These are phyloP conservation scores for Lepidurus packardi DNA, from an alignment of 1,140 invertebrate species.

Conservation along the genomic window DNA sequence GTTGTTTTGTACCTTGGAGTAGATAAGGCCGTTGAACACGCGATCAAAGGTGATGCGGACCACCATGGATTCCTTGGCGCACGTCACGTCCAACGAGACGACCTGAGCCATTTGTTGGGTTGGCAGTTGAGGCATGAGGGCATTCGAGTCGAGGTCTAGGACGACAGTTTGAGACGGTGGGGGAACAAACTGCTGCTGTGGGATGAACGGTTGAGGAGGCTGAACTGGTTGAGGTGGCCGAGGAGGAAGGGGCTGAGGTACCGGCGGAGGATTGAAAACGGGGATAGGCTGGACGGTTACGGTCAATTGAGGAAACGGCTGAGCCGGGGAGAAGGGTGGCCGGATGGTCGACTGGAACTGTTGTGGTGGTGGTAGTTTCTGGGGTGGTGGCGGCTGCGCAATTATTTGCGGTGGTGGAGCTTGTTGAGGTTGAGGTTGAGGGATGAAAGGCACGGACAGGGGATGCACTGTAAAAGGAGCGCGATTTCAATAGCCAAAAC, in stretches of 20 bases:
- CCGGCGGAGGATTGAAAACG: constrained; percentile 33
- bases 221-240: constrained; percentile 31
- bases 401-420: too few relatives aligned
- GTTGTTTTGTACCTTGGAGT: constrained; percentile 57
- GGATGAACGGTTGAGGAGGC: constrained; percentile 29
- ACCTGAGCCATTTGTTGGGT: constrained; percentile 54
- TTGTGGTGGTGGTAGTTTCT: too few relatives aligned
- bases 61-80: constrained; percentile 74
- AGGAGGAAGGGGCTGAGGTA: constrained; percentile 34
- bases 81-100: constrained; percentile 65
- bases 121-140: constrained; percentile 37
- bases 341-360: not conserved
- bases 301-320: constrained; percentile 37
- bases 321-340: constrained; percentile 34
- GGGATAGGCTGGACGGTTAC: constrained; percentile 37
- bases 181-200: constrained; percentile 30
- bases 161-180: constrained; percentile 39
- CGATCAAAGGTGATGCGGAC: constrained; percentile 73
- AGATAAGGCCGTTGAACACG: constrained; percentile 68
- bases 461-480: constrained; percentile 39
- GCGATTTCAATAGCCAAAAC: constrained; percentile 36
- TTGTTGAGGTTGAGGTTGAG: constrained; percentile 37
- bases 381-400: too few relatives aligned
- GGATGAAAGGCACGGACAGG: constrained; percentile 38
- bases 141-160: constrained; percentile 39